Base-by-base conservation (phyloP, 1,140 invertebrate species). In the Penaeus chinensis region DNA sequence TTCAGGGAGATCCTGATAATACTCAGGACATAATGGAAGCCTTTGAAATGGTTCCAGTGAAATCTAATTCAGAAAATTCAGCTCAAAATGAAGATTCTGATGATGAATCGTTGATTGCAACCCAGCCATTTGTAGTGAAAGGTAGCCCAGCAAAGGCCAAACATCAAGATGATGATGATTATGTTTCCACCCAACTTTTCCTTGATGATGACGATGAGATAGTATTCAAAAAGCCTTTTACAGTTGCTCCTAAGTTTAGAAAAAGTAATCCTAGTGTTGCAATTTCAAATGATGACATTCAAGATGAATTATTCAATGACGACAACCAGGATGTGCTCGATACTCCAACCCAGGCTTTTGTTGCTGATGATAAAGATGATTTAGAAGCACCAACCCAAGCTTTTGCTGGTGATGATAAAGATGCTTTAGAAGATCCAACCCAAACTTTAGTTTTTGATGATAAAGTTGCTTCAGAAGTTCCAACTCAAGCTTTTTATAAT, bases 171-270 rank as follows among this genome's bases (percentile, higher is more conserved):
- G 82, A 89, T 84, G 62, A 74, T 37, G 62, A 84, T 42, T 11
- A 54, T 54, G 77, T 69, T 60, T 54, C 83, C 60, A 84, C 82
- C 32, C 83, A 83, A 22, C 76, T 85, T 42, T 89, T 89, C 27
- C 71, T 62, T 22, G 83, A 81, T 13, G 74, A 78, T 85, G 82
- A 81, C 11, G 65, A 63, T 27, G 62, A 65, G 20, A 10, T 18
- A 54, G 76, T 84, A 32, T 89, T 87, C 47, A 87, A 84, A 20
- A 87, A 87, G 47, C 85, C 89, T 63, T 32, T 84, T 47, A 82
- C 78, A 27, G 78, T 65, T 54, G 76, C 63, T 74, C 79, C 89
- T 0, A 85, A 85, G 42, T 13, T 10, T 3, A 85, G 87, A n/a
- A 47, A 27, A n/a, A 84, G 60, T 37, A 13, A 18, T 62, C 20